Percentiles rank a stretch among this genome's conserved stretches.
These are phyloP conservation scores for Mirza zaza DNA, from an alignment of 2,113 vertebrate species.

Conservation along the genomic window DNA sequence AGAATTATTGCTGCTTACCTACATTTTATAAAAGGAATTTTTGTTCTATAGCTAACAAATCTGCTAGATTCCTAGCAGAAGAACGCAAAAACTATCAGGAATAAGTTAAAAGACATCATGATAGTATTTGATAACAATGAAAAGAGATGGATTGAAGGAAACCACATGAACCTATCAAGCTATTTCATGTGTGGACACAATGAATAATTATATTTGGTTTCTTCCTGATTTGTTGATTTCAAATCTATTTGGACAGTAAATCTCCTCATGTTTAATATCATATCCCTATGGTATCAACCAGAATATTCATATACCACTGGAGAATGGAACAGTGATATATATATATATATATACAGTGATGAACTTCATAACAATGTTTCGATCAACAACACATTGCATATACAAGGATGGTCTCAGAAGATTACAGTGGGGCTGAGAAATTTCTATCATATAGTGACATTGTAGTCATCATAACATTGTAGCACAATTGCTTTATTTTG, in stretches of 20 bases:
- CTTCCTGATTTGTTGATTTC: not conserved
- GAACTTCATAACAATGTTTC: too few species aligned
- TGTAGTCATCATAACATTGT: not conserved
- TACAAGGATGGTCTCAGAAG: not conserved
- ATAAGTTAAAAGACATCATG: not conserved
- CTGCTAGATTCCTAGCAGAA: not conserved
- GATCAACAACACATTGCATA: not conserved
- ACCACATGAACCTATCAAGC: not conserved
- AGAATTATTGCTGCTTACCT: not conserved
- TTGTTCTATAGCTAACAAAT: too few species aligned
- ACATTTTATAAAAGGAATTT: too few species aligned
- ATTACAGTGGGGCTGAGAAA: not conserved
- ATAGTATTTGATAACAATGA: not conserved
- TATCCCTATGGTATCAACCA: rapidly evolving
- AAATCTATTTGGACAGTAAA: too few species aligned
- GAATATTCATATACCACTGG: rapidly evolving
- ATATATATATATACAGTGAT: too few species aligned
- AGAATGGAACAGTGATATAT: not conserved
- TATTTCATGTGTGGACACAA: not conserved
- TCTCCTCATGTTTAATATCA: not conserved
- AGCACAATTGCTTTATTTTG: not conserved
- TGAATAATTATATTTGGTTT: not conserved
- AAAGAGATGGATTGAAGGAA: not conserved
- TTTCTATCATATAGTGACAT: not conserved
- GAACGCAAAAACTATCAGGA: too few species aligned